phyloP scores from a whole-genome alignment of 1,140 invertebrate genomes.

The Brachionus plicatilis region DNA sequence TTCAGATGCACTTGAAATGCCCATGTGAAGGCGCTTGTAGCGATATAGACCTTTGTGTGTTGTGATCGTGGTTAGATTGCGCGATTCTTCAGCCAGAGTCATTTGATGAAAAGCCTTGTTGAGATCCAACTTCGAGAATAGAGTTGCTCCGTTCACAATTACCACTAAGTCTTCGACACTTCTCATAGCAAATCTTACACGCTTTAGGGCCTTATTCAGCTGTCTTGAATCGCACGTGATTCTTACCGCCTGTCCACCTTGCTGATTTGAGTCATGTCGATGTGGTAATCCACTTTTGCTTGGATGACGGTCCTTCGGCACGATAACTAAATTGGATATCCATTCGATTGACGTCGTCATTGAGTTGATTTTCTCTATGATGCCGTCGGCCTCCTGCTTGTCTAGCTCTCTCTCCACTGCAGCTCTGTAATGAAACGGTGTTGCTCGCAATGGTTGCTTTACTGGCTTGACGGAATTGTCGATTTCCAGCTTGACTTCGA shows the following conservation, averaged over 20 bases:
- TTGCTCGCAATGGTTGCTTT: background rate
- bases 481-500: background rate
- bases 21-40: constrained; percentile 42
- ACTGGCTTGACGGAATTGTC: background rate
- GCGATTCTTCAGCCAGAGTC: constrained; percentile 36
- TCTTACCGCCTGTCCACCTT: background rate
- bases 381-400: background rate
- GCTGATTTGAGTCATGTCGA: background rate
- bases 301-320: background rate
- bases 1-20: constrained; percentile 40
- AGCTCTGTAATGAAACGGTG: background rate
- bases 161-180: constrained; percentile 42
- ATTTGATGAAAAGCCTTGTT: constrained; percentile 45
- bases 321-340: background rate
- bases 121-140: constrained; percentile 43
- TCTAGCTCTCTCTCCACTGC: background rate
- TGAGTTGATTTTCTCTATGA: background rate
- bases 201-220: constrained; percentile 14
- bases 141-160: constrained; percentile 38
- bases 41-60: constrained; percentile 42
- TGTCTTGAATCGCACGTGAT: background rate
- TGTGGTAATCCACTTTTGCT: background rate
- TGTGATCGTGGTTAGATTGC: constrained; percentile 43
- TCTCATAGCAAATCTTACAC: constrained; percentile 37
- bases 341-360: background rate